Evolutionary conservation across 2,797 vertebrate species (phyloP), one percentile per base, ranked within the genome.

Genomic region (Acanthurus lineatus): DNA sequence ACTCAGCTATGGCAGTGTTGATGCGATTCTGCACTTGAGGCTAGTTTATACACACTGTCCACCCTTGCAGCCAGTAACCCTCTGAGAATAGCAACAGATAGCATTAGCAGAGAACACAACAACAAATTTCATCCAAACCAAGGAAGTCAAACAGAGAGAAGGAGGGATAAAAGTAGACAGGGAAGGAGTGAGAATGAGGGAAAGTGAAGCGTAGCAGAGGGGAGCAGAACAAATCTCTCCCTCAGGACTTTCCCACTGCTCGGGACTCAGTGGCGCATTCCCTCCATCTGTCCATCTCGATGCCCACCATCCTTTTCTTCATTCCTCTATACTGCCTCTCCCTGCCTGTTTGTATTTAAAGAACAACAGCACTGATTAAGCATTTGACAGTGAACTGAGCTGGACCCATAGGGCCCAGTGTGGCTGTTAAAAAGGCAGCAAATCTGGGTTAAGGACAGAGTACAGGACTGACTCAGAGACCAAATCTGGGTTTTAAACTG

Each of bases 71-170:
- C 61, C 71, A 38, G 75, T 4, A 40, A 64, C 71, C 80, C 80
- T 81, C 82, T 75, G 87, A 90, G 86, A 89, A 87, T 84, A 91
- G 85, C 81, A 85, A 84, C 83, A 89, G 82, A 87, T 90, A 86
- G 71, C 71, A 83, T 82, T 82, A 85, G 53, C 32, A 52, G 53
- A 58, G 77, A 91, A 78, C 79, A 35, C 32, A 35, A 73, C 91
- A 88, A 90, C 83, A 91, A 91, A 89, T 89, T 77, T 67, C 56
- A 81, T 74, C n/a, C 16, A 53, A 72, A 63, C 64, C 53, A 14
- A 83, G 54, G 68, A 88, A 89, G 86, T 84, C 81, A 88, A 87
- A 91, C 84, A 84, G 42, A 68, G 69, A 20, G 38, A 45, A 65
- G 19, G 73, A 54, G 52, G 58, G 58, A 80, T 49, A 28, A 28